phyloP scores from a whole-genome alignment of 2,888 invertebrate genomes.

The Anarsia innoxiella region DNA sequence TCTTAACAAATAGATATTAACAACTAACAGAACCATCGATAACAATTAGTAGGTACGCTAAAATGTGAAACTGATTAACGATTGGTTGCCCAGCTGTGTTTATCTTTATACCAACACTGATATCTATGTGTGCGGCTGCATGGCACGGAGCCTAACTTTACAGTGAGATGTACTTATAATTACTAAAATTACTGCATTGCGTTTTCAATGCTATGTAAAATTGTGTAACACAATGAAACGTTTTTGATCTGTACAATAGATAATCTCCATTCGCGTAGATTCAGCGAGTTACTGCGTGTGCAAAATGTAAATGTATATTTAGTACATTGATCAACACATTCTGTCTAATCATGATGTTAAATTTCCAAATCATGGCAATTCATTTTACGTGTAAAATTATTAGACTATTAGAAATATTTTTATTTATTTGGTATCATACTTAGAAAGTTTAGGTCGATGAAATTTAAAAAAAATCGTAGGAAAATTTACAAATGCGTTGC shows the following conservation, averaged over 20 bases:
- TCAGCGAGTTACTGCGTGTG: slow-evolving; percentile 1
- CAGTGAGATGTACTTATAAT: slow-evolving; percentile 55
- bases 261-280: slow-evolving; percentile 3
- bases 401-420: slow-evolving; percentile 18
- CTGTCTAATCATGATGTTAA: not conserved
- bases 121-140: too few species aligned
- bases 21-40: too few species aligned
- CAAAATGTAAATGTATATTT: slow-evolving; percentile 2
- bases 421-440: slow-evolving; percentile 27
- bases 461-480: slow-evolving; percentile 41
- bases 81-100: too few species aligned
- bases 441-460: slow-evolving; percentile 39
- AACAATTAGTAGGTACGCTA: too few species aligned
- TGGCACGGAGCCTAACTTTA: slow-evolving; percentile 41
- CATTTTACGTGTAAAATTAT: slow-evolving; percentile 3
- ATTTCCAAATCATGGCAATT: not conserved
- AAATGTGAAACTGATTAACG: too few species aligned
- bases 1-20: too few species aligned
- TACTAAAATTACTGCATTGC: too few species aligned
- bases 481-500: slow-evolving; percentile 35
- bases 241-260: slow-evolving; percentile 4
- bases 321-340: slow-evolving; percentile 1
- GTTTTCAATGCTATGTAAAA: too few species aligned
- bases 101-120: too few species aligned
- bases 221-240: too few species aligned